A percentile compares a stretch with the other conserved stretches of the same genome.
These are phyloP conservation scores for Calypte anna DNA, from an alignment of 2,113 vertebrate genomes.

Conservation along the genomic window DNA sequence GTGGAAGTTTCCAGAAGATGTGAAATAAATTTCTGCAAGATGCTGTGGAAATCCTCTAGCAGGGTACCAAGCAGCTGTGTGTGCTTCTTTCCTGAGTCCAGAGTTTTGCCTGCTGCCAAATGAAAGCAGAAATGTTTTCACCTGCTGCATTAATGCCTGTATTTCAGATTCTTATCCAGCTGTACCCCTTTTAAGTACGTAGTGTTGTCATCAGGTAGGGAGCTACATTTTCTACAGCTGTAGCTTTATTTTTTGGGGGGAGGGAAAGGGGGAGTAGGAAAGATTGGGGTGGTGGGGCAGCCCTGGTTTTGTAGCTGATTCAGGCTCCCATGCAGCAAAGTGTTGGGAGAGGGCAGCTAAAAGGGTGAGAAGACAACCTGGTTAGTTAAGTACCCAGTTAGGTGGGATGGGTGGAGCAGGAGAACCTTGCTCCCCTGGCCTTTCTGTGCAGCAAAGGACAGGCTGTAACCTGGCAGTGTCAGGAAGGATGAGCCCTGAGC, in stretches of 20 bases:
- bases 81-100: not conserved
- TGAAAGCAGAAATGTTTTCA: not conserved
- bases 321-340: not conserved
- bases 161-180: not conserved
- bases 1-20: not conserved
- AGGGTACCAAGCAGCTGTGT: not conserved
- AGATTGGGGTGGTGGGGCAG: not conserved
- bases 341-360: not conserved
- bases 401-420: not conserved
- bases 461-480: not conserved
- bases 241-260: not conserved
- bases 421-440: not conserved
- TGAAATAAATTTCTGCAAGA: not conserved
- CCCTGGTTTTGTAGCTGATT: not conserved
- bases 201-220: not conserved
- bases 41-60: not conserved
- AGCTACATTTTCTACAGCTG: not conserved
- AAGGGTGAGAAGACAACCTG: fast-evolving
- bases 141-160: not conserved
- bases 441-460: not conserved
- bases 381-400: not conserved
- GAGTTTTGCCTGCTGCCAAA: not conserved
- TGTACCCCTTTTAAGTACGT: not conserved
- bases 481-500: not conserved
- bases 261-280: not conserved